These are phyloP conservation scores for Drosophila seguyi DNA, from an alignment of 1,140 invertebrate genomes.

Conservation along the genomic window DNA sequence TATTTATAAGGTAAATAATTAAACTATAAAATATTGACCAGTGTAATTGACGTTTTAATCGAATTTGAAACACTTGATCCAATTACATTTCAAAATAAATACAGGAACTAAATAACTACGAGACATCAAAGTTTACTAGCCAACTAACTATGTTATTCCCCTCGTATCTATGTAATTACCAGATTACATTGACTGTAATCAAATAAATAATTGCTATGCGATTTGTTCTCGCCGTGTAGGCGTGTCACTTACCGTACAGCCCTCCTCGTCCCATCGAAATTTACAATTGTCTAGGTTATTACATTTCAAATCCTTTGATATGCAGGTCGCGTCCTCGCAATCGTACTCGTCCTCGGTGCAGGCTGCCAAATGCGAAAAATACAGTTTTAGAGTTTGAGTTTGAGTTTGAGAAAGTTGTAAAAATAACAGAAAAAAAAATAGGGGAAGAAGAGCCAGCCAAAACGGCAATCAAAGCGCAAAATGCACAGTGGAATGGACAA, in stretches of 20 bases:
- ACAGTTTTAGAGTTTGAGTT: slow-evolving; percentile 21
- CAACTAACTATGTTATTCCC: neutral
- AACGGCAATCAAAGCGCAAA: slow-evolving; percentile 45
- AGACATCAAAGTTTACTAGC: neutral
- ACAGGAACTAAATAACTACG: neutral
- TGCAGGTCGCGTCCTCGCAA: slow-evolving; percentile 94
- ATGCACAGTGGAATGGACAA: slow-evolving; percentile 46
- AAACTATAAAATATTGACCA: neutral
- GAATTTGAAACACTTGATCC: neutral
- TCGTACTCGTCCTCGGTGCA: slow-evolving; percentile 89
- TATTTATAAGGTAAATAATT: neutral
- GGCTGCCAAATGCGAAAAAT: slow-evolving; percentile 35
- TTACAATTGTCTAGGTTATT: slow-evolving; percentile 92
- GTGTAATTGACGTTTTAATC: neutral
- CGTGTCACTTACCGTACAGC: slow-evolving; percentile 88
- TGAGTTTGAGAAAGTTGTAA: slow-evolving; percentile 30
- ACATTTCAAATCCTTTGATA: slow-evolving; percentile 89
- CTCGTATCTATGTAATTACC: no score
- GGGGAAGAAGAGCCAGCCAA: neutral
- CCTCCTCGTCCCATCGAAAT: slow-evolving; percentile 93
- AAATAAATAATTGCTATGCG: neutral
- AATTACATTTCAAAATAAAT: neutral
- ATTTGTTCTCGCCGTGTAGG: neutral
- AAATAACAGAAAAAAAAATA: slow-evolving; percentile 17
- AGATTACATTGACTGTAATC: neutral